Conservation (phyloP, 2,888 invertebrate species). For the Actias luna region DNA sequence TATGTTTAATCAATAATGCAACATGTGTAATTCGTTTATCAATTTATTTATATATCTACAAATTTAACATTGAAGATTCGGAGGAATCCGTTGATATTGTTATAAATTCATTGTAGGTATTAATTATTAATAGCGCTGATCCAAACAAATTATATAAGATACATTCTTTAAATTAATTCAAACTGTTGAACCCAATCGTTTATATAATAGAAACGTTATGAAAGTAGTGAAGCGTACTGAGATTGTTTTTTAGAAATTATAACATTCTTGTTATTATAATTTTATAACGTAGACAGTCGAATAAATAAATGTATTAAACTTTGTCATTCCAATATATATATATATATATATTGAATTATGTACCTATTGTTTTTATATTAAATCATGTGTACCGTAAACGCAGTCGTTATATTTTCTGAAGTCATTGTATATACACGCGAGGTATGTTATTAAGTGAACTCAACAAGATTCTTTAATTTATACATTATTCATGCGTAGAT, state of each 20-base stretch:
- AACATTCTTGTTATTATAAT: neutral
- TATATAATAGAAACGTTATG: constrained; percentile 39
- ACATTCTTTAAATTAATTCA: constrained; percentile 30
- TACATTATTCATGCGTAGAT: neutral
- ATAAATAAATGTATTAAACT: too few species aligned
- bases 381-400: too few species aligned
- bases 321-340: too few species aligned
- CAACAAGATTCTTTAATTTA: neutral
- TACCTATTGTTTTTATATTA: too few species aligned
- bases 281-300: neutral
- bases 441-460: neutral
- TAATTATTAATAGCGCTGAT: constrained; percentile 6
- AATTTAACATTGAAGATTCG: neutral
- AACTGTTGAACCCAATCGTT: constrained; percentile 38
- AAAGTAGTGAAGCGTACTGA: constrained; percentile 29
- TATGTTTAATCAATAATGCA: neutral
- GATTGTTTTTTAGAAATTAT: constrained; percentile 26
- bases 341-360: too few species aligned
- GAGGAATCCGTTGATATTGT: neutral
- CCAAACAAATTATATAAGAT: constrained; percentile 22
- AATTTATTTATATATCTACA: constrained; percentile 7
- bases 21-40: neutral
- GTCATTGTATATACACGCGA: neutral
- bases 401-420: neutral
- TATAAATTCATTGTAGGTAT: neutral